Base-by-base conservation (phyloP, 1,140 invertebrate genomes). In the Drosophila mauritiana region DNA sequence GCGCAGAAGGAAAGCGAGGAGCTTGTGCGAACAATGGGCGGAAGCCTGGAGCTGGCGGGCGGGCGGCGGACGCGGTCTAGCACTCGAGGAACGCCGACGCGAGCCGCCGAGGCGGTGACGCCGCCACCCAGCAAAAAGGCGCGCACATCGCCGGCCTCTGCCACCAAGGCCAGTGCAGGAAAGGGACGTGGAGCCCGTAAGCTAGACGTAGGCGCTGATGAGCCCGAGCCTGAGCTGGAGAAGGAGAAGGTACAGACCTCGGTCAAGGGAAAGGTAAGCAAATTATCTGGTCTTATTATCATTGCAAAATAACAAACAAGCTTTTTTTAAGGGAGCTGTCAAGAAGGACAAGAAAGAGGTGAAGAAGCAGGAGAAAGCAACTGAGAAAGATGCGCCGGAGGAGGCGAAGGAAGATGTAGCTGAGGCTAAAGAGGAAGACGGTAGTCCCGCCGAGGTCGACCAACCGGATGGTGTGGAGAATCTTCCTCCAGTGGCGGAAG, bases 71-170 rank as follows among this genome's bases (percentile, higher is more conserved):
- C 91, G 27, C 81, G 91, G 15, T 92, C 91, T 17, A 92, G 91
- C 58, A 82, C 91, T 8, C 84, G 91, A 15, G 86, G 86, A 37
- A 91, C 89, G 52, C 90, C 91, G 22, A 89, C 91, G 13, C 61
- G 80, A 31, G 53, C 63, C 7, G 46, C 72, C 42, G 88, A 80
- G 5, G 27, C 83, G 10, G 55, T 45, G 43, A 92, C 90, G 31
- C 91, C 91, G 61, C 91, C 91, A 39, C 91, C 91, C n/a, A 77
- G 52, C n/a, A 92, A 92, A 75, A 92, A 91, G 56, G 80, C 91
- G 43, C 77, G 86, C 31, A 80, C 75, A 22, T 91, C 90, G 4
- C 90, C 90, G 20, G 67, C 83, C 10, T 68, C 62, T 17, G 48
- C 82, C 0, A 77, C 82, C 1, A 90, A 83, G 40, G 64, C 61